phyloP scores from a whole-genome alignment of 2,797 vertebrate species.

The Falco naumanni region DNA sequence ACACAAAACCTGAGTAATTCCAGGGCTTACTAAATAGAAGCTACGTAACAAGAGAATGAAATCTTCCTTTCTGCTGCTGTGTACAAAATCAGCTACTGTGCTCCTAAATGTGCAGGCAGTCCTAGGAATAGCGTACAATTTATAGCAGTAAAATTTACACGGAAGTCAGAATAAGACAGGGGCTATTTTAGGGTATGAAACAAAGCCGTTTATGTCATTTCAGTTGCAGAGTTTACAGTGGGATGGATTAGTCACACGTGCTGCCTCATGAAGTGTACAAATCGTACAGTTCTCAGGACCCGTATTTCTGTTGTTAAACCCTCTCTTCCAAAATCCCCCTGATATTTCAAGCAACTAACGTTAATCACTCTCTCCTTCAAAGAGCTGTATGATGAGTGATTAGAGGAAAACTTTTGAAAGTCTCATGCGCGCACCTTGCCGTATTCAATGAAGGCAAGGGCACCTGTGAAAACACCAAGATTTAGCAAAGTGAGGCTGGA shows the following conservation, averaged over 20 bases:
- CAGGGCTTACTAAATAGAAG: not conserved
- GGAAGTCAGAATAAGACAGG: not conserved
- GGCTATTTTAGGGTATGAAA: not conserved
- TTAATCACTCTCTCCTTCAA: slow-evolving; percentile 5
- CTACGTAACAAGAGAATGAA: not conserved
- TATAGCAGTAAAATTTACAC: not conserved
- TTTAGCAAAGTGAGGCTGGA: not conserved
- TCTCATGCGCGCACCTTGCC: not conserved
- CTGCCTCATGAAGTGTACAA: not conserved
- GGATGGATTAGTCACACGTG: not conserved
- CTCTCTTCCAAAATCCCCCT: not conserved
- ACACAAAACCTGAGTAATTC: not conserved
- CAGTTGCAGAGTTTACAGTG: not conserved
- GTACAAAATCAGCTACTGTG: not conserved
- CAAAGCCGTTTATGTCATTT: not conserved
- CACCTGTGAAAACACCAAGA: not conserved
- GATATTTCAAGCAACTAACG: not conserved
- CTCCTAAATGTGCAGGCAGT: not conserved
- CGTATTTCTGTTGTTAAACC: not conserved
- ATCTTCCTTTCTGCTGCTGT: not conserved
- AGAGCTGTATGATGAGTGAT: not conserved
- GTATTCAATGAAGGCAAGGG: not conserved
- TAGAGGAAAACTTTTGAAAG: not conserved
- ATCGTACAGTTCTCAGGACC: not conserved
- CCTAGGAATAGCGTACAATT: not conserved